A percentile compares a stretch with the other conserved stretches of the same genome.
Evolutionary conservation across 2,888 invertebrate species (phyloP).

Genomic region (Oxyscelio sp.): DNA sequence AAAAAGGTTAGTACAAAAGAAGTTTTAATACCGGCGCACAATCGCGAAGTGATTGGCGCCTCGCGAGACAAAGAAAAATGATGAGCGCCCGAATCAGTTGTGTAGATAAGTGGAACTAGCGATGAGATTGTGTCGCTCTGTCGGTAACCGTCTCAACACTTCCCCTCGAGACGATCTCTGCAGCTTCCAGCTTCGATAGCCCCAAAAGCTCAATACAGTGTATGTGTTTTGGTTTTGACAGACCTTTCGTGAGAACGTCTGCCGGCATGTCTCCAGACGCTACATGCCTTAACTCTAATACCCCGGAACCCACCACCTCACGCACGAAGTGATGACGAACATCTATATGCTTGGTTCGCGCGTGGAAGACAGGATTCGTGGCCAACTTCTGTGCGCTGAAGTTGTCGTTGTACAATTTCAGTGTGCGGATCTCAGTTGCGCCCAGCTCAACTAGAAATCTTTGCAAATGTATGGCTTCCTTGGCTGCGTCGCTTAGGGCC

Average conservation of each 20-base stretch:
- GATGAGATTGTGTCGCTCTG: no score
- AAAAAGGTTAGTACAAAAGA: no score
- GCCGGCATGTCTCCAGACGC: conserved; percentile 45
- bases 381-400: conserved; percentile 44
- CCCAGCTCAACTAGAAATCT: conserved; percentile 21
- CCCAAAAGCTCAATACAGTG: conserved; percentile 28
- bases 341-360: conserved; percentile 66
- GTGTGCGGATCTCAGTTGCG: not conserved
- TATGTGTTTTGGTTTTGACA: conserved; percentile 22
- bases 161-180: conserved; percentile 5
- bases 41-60: no score
- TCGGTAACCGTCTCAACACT: conserved; percentile 3
- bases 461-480: conserved; percentile 30
- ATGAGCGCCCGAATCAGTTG: no score
- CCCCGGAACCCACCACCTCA: conserved; percentile 22
- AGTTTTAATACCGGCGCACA: no score
- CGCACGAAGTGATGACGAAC: conserved; percentile 59
- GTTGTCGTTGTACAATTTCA: conserved; percentile 34
- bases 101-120: no score
- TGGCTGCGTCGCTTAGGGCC: conserved; percentile 41
- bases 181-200: not conserved
- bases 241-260: conserved; percentile 49
- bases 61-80: no score
- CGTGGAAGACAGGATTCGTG: conserved; percentile 39
- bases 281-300: conserved; percentile 28